Conservation (phyloP, 2,888 invertebrate genomes). For the Cyaniris semiargus region DNA sequence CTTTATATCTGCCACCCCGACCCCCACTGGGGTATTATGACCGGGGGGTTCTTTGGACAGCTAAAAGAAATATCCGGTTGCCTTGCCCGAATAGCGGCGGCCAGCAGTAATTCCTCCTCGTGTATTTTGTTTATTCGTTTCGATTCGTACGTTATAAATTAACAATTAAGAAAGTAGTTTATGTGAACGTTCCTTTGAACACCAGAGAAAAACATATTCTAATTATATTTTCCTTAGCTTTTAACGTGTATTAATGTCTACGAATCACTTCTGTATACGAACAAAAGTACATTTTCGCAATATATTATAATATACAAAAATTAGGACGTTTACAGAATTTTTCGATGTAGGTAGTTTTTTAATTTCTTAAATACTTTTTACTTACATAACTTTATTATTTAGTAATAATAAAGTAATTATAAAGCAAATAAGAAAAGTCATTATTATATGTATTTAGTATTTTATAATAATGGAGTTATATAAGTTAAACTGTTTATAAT, state of each 20-base stretch:
- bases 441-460: background rate
- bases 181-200: background rate
- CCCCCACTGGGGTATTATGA: conserved; percentile 76
- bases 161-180: conserved; percentile 40
- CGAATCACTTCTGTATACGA: background rate
- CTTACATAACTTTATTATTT: no score
- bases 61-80: conserved; percentile 80
- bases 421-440: background rate
- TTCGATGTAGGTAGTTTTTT: no score
- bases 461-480: background rate
- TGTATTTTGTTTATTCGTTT: conserved; percentile 72
- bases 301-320: no score
- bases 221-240: background rate
- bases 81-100: conserved; percentile 66
- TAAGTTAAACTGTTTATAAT: background rate
- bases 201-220: background rate
- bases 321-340: no score
- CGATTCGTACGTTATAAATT: conserved; percentile 18
- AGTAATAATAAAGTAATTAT: no score
- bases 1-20: conserved; percentile 78
- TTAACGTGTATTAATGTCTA: background rate
- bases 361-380: no score
- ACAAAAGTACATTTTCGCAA: background rate
- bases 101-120: conserved; percentile 74
- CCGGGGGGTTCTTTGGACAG: conserved; percentile 80